Conservation (phyloP, 2,113 vertebrate species). For the Cyanoramphus novaezelandiae region DNA sequence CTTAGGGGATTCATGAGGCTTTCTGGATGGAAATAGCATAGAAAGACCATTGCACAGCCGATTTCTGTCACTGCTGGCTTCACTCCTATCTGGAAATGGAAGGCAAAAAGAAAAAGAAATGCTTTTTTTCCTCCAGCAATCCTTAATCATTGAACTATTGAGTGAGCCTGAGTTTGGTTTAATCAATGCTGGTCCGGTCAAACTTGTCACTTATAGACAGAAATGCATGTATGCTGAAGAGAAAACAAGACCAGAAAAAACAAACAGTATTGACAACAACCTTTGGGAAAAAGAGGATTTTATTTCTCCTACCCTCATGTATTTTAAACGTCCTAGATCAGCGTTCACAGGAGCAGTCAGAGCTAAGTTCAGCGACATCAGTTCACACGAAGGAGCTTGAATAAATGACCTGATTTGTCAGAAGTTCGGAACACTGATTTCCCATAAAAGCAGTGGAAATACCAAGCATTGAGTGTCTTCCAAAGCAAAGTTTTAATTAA, state of each 20-base stretch:
- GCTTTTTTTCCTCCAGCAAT: background rate
- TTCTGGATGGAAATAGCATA: background rate
- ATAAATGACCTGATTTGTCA: background rate
- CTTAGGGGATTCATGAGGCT: background rate
- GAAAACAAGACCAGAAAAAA: slow-evolving; percentile 18
- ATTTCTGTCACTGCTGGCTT: background rate
- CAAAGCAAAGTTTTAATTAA: background rate
- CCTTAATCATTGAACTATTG: slow-evolving; percentile 11
- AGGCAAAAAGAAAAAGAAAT: background rate
- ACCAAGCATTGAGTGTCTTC: background rate
- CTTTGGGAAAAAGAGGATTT: background rate
- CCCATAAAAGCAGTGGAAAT: background rate
- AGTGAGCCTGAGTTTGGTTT: slow-evolving; percentile 7
- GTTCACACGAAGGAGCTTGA: background rate
- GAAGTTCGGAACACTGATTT: background rate
- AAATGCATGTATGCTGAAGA: background rate
- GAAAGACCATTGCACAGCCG: background rate
- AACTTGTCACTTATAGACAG: slow-evolving; percentile 3
- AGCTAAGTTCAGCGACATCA: background rate
- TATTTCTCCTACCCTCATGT: background rate
- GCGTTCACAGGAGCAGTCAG: background rate
- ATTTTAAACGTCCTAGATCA: background rate
- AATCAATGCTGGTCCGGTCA: slow-evolving; percentile 29
- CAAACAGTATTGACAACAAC: background rate
- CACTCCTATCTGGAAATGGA: background rate